Percentiles rank a stretch among this genome's conserved stretches.
Evolutionary conservation across 2,888 invertebrate genomes (phyloP).

Genomic region (Nomada hirtipes): DNA sequence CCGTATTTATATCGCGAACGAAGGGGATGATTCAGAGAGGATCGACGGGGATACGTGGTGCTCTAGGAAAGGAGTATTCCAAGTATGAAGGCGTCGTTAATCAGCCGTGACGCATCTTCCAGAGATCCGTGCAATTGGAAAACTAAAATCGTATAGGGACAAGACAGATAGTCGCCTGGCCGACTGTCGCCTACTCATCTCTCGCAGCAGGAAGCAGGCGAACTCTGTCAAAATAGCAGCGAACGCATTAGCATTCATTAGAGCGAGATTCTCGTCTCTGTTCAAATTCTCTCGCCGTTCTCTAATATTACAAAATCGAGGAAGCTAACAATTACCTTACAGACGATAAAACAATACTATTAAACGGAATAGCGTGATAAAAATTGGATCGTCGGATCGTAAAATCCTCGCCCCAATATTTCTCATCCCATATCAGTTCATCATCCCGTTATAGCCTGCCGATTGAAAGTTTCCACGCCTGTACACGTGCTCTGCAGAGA

Average conservation of each 20-base stretch:
- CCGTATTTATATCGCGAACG: conserved; percentile 21
- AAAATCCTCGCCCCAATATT: not conserved
- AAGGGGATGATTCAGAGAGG: conserved; percentile 45
- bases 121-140: conserved; percentile 58
- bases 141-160: conserved; percentile 52
- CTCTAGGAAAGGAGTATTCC: conserved; percentile 45
- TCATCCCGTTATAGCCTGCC: not conserved
- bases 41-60: conserved; percentile 18
- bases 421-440: not conserved
- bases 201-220: conserved; percentile 31
- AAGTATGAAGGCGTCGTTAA: conserved; percentile 60
- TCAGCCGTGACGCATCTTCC: conserved; percentile 58
- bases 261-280: not conserved
- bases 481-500: not conserved
- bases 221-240: conserved; percentile 41
- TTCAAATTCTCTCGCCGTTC: too few relatives aligned
- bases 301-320: not conserved
- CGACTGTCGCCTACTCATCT: conserved; percentile 48
- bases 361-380: too few relatives aligned
- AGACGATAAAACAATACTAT: not conserved
- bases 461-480: conserved; percentile 7
- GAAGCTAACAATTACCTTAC: not conserved
- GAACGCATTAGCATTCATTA: conserved; percentile 47
- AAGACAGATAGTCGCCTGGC: conserved; percentile 35
- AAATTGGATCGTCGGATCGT: not conserved